These are phyloP conservation scores for Morelia viridis DNA, from an alignment of 2,797 vertebrate species.

Conservation along the genomic window DNA sequence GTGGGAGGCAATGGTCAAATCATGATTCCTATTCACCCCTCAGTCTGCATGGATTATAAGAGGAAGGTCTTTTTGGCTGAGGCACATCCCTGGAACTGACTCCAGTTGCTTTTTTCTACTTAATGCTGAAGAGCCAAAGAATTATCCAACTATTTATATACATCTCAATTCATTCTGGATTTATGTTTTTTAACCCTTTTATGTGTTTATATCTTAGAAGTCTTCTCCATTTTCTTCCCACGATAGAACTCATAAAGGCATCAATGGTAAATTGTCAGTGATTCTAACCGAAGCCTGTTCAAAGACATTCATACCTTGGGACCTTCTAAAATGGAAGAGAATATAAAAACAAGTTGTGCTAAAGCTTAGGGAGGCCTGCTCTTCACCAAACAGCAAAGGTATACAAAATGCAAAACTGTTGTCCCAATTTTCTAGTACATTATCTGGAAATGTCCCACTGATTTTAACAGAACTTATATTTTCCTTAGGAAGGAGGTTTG, in stretches of 20 bases:
- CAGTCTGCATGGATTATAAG: background rate
- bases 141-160: background rate
- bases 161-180: background rate
- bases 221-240: background rate
- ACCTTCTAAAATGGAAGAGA: background rate
- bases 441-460: background rate
- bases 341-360: background rate
- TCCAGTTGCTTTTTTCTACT: background rate
- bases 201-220: background rate
- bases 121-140: background rate
- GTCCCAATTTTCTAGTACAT: background rate
- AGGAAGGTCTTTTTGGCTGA: background rate
- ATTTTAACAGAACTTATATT: background rate
- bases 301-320: background rate
- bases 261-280: background rate
- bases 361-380: background rate
- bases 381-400: background rate
- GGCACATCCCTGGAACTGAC: background rate
- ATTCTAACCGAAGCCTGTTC: background rate
- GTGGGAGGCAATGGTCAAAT: background rate
- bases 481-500: background rate
- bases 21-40: background rate
- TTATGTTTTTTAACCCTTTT: background rate
- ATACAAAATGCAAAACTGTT: background rate
- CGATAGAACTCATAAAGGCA: background rate